These are phyloP conservation scores for Dynastes tityus DNA, from an alignment of 2,888 invertebrate genomes.

Conservation along the genomic window DNA sequence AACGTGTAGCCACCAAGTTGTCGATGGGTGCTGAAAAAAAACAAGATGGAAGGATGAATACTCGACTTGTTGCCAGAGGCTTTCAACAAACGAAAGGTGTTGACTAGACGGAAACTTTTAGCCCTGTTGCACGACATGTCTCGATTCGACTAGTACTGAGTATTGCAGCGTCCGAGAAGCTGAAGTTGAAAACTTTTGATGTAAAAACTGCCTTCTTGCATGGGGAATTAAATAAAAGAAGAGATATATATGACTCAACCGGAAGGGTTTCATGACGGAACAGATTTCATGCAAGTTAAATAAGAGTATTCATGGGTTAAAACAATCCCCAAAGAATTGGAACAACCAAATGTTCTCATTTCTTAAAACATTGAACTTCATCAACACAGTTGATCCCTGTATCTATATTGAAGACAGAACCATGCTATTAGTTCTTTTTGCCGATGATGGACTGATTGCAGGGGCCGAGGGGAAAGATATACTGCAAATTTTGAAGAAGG, in stretches of 20 bases:
- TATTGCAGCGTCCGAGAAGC: conserved; percentile 54
- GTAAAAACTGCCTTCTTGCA: conserved; percentile 53
- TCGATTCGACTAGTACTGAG: conserved; percentile 58
- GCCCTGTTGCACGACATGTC: conserved; percentile 59
- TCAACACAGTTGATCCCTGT: conserved; percentile 58
- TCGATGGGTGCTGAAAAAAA: conserved; percentile 59
- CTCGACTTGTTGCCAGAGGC: conserved; percentile 57
- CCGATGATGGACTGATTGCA: conserved; percentile 37
- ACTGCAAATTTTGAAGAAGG: background rate
- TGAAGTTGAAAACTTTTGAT: conserved; percentile 53
- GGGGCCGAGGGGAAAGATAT: background rate
- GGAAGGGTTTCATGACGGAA: conserved; percentile 29
- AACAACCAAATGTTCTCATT: conserved; percentile 55
- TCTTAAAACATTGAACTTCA: conserved; percentile 53
- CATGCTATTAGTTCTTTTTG: conserved; percentile 16
- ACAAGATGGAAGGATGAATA: conserved; percentile 57
- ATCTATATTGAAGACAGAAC: conserved; percentile 54
- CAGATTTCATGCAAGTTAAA: conserved; percentile 22
- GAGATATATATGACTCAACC: conserved; percentile 33
- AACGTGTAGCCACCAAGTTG: conserved; percentile 54
- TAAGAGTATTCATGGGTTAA: conserved; percentile 40
- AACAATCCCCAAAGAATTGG: conserved; percentile 47
- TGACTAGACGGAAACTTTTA: conserved; percentile 61
- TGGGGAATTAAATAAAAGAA: conserved; percentile 18
- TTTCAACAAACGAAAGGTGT: conserved; percentile 59